Base-by-base conservation (phyloP, 2,888 invertebrate genomes). In the Epirrita christyi region DNA sequence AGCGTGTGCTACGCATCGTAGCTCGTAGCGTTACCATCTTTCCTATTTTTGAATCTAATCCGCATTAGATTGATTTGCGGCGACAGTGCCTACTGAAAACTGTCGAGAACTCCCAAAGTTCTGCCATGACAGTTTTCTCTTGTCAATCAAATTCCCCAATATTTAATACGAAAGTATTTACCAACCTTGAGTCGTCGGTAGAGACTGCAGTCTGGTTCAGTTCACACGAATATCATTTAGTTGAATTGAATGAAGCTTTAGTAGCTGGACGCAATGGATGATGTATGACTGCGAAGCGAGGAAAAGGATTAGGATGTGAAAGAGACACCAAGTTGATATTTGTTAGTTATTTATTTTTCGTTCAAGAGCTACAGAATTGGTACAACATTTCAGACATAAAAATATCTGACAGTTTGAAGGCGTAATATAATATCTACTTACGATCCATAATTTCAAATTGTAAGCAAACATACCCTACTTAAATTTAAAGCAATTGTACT, bases 271-370 rank as follows among this genome's bases (percentile, higher is more conserved):
- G 38, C 27, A 36, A 37, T 36, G 14, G 34, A 58, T 58, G 58
- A 58, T 58, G 45, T 49, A 58, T 58, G 45, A 36, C n/a, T 36
- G 50, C 28, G 45, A 11, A 49, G 28, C 41, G 58, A 40, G 41
- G 43, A 48, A 37, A 41, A 6, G 38, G 58, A 58, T 58, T 54
- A 54, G 9, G 44, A 28, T 13, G 10, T 49, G 7, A 58, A 57
- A 41, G 7, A 52, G 32, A 40, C 13, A 34, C 32, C n/a, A 15
- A 43, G 36, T n/a, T 21, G 21, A 21, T 21, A 21, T 21, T 21
- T 2, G 21, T 21, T 21, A 21, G 21, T 21, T 21, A 21, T 21
- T 21, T 21, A 21, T 21, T 21, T 21, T 21, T 3, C 21, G 21
- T 21, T 21, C 2, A 21, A 3, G 4, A 21, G 21, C 21, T 21